These are phyloP conservation scores for Trissoscelio sp. DNA, from an alignment of 2,888 invertebrate species.

Conservation along the genomic window DNA sequence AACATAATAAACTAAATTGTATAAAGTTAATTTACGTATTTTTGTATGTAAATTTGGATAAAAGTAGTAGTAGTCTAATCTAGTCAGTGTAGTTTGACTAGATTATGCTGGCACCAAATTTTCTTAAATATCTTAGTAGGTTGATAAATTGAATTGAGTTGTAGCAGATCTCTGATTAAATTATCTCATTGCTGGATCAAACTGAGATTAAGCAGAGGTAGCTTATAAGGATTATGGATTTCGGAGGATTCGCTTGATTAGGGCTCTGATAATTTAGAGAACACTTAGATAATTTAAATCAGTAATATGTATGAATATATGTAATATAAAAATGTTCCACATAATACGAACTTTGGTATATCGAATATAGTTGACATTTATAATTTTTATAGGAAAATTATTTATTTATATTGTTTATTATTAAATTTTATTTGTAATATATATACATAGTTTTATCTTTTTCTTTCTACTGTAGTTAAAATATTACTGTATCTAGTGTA, in stretches of 20 bases:
- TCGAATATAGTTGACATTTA: too few species aligned
- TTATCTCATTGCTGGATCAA: slow-evolving; percentile 52
- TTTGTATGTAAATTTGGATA: too few species aligned
- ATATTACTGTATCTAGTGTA: too few species aligned
- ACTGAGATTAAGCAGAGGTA: slow-evolving; percentile 41
- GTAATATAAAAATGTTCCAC: not conserved
- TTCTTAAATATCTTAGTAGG: slow-evolving; percentile 33
- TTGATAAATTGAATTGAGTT: slow-evolving; percentile 55
- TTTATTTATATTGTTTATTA: too few species aligned
- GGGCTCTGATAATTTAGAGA: slow-evolving; percentile 47
- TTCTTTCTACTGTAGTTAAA: too few species aligned
- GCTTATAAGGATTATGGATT: slow-evolving; percentile 63
- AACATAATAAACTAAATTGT: too few species aligned
- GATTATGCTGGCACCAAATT: slow-evolving; percentile 9
- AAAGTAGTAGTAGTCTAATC: too few species aligned
- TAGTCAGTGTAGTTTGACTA: not conserved
- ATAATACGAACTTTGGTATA: not conserved
- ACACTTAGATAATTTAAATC: slow-evolving; percentile 28
- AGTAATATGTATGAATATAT: slow-evolving; percentile 17
- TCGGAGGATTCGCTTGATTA: slow-evolving; percentile 43
- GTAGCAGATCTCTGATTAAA: slow-evolving; percentile 35
- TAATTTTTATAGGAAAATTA: too few species aligned
- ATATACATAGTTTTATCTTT: too few species aligned
- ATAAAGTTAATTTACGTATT: too few species aligned
- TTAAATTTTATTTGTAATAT: too few species aligned